phyloP scores from a whole-genome alignment of 2,888 invertebrate species.

The Ecliptopera silaceata region DNA sequence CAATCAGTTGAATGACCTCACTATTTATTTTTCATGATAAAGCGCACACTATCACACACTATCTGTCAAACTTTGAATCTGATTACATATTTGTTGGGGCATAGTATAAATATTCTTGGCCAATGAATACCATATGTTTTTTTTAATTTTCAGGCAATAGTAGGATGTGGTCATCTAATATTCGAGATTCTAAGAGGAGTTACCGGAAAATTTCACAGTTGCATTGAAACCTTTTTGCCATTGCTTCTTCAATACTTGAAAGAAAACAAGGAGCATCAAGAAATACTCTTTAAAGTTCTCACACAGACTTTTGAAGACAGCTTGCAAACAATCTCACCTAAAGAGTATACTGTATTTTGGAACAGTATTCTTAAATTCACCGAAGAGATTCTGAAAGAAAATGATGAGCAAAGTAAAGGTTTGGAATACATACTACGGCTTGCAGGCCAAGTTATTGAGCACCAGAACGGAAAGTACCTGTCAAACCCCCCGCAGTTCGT shows the following conservation, averaged over 20 bases:
- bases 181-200: constrained; percentile 95
- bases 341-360: constrained; percentile 88
- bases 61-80: too few species aligned
- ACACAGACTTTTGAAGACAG: constrained; percentile 86
- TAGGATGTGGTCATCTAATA: constrained; percentile 93
- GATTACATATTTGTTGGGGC: too few species aligned
- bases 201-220: constrained; percentile 92
- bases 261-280: constrained; percentile 75
- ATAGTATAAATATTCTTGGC: too few species aligned
- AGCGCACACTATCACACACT: too few species aligned
- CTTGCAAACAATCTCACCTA: constrained; percentile 83
- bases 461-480: constrained; percentile 85
- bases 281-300: constrained; percentile 85
- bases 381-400: constrained; percentile 63
- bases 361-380: constrained; percentile 63
- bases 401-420: constrained; percentile 59
- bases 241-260: constrained; percentile 85
- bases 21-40: too few species aligned
- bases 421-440: constrained; percentile 80
- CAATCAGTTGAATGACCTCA: too few species aligned
- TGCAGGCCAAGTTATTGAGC: constrained; percentile 84
- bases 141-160: constrained; percentile 83
- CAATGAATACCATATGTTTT: too few species aligned
- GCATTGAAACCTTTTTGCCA: constrained; percentile 87
- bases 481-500: constrained; percentile 84